phyloP scores from a whole-genome alignment of 2,888 invertebrate species.

The Dusona sp. region DNA sequence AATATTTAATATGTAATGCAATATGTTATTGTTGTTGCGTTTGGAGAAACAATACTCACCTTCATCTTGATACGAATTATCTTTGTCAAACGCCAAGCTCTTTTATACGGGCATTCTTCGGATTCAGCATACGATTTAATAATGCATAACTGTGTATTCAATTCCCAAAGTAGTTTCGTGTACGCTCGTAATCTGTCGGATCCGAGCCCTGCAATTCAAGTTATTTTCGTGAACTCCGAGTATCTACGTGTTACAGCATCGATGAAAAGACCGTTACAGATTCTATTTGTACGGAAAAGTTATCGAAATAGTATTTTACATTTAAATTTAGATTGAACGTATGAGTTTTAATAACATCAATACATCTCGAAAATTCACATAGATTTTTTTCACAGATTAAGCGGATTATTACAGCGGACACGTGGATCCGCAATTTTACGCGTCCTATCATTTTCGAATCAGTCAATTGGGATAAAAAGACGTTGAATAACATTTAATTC shows the following conservation, averaged over 20 bases:
- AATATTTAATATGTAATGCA: not conserved
- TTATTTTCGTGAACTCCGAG: not conserved
- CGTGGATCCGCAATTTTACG: not conserved
- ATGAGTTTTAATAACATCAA: not conserved
- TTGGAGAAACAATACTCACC: not conserved
- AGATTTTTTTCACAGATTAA: too few relatives aligned
- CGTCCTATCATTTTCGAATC: not conserved
- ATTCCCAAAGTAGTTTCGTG: not conserved
- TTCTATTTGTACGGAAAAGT: not conserved
- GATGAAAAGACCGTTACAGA: not conserved
- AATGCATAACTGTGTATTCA: not conserved
- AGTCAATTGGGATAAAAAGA: not conserved
- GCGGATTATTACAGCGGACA: not conserved
- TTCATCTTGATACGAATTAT: not conserved
- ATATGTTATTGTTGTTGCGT: not conserved
- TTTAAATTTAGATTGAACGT: not conserved
- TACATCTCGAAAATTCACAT: not conserved
- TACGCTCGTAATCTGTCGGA: not conserved
- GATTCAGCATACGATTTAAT: not conserved
- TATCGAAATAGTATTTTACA: not conserved
- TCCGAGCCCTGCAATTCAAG: not conserved
- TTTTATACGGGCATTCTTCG: not conserved
- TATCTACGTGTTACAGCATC: constrained; percentile 1
- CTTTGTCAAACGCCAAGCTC: not conserved
- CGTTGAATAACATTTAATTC: not conserved